Evolutionary conservation across 30 jellyfish, hydroid and myxozoan species (phyloP).

Genomic region (Turritopsis dohrnii): DNA sequence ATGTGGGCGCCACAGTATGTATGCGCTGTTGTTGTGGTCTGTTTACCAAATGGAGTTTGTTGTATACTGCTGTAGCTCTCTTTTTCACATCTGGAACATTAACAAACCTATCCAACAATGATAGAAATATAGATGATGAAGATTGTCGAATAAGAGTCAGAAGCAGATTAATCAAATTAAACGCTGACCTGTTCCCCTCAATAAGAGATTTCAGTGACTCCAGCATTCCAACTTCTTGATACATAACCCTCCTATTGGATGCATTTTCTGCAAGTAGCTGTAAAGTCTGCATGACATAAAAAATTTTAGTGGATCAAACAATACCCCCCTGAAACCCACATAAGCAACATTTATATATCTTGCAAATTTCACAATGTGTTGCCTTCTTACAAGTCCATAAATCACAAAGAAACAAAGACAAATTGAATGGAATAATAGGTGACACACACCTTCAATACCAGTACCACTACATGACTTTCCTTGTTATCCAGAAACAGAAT

Average conservation of each 20-base stretch:
- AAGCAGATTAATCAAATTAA: no score
- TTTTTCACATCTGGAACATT: constrained; percentile 24
- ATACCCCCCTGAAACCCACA: background rate
- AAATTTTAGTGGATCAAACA: background rate
- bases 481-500: constrained; percentile 77
- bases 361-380: no score
- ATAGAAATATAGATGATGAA: no score
- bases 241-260: constrained; percentile 66
- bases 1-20: constrained; percentile 46
- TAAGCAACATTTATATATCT: no score
- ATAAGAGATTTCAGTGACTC: constrained; percentile 36
- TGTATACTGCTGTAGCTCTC: constrained; percentile 23
- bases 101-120: constrained; percentile 19
- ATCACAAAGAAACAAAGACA: background rate
- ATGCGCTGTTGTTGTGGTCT: background rate
- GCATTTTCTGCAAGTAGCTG: constrained; percentile 73
- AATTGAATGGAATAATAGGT: background rate
- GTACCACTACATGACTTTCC: constrained; percentile 50
- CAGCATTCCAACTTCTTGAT: constrained; percentile 76
- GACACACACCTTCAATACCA: constrained; percentile 48
- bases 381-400: background rate
- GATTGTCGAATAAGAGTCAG: no score
- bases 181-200: constrained; percentile 17
- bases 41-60: constrained; percentile 9
- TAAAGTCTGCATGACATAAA: no score